Conservation (phyloP, 1,140 invertebrate species). For the Anastrepha ludens region DNA sequence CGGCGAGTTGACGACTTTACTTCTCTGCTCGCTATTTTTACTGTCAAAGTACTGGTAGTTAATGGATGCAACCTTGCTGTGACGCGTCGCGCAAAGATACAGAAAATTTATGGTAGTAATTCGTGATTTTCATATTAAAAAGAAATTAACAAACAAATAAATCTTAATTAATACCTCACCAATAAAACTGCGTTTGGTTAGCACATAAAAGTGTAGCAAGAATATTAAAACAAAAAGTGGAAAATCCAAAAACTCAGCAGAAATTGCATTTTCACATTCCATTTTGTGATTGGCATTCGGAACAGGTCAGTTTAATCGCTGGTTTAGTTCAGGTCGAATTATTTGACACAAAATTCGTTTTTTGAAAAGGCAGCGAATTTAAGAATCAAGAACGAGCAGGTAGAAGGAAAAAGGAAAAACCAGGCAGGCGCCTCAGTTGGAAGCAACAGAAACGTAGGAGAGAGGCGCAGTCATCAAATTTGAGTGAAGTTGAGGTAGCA, state of each 20-base stretch:
- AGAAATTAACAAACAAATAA: constrained; percentile 26
- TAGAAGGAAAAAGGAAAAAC: not conserved
- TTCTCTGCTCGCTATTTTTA: not conserved
- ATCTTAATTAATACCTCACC: not conserved
- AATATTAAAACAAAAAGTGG: not conserved
- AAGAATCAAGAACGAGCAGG: not conserved
- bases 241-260: not conserved
- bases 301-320: constrained; percentile 35
- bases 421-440: not conserved
- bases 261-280: constrained; percentile 26
- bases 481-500: no score
- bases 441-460: no score
- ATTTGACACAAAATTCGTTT: not conserved
- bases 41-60: not conserved
- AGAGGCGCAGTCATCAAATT: no score
- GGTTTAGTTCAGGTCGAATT: not conserved
- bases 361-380: not conserved
- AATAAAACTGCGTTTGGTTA: not conserved
- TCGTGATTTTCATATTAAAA: constrained; percentile 11
- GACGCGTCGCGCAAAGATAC: constrained; percentile 54
- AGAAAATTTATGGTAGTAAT: constrained; percentile 29
- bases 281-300: constrained; percentile 23
- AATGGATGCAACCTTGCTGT: constrained; percentile 38
- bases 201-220: not conserved
- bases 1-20: not conserved